Evolutionary conservation across 2,797 vertebrate genomes (phyloP).

Genomic region (Lophius americanus): DNA sequence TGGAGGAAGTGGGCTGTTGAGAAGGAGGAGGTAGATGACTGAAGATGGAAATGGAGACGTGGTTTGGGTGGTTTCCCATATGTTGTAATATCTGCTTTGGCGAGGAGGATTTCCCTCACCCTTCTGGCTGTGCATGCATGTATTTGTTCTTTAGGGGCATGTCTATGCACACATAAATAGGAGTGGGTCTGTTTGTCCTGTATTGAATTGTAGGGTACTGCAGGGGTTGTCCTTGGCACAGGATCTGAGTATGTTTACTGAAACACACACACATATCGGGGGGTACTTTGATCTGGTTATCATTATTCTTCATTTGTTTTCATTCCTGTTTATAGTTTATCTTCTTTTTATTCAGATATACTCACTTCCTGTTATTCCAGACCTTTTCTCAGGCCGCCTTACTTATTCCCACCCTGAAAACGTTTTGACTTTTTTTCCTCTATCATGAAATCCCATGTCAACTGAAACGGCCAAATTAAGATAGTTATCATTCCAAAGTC

Average conservation of each 20-base stretch:
- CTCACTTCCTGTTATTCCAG: background rate
- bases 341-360: slow-evolving; percentile 6
- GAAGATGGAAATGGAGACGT: slow-evolving; percentile 46
- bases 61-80: slow-evolving; percentile 52
- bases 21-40: slow-evolving; percentile 27
- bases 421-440: background rate
- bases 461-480: too few species aligned
- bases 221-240: slow-evolving; percentile 46
- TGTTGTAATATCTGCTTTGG: slow-evolving; percentile 59
- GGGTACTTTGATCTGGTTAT: slow-evolving; percentile 10
- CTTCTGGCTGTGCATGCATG: slow-evolving; percentile 22
- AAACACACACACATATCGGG: slow-evolving; percentile 8
- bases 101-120: slow-evolving; percentile 51
- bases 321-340: slow-evolving; percentile 33
- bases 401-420: background rate
- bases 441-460: background rate
- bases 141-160: slow-evolving; percentile 32
- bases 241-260: slow-evolving; percentile 50
- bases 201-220: slow-evolving; percentile 55
- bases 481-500: too few species aligned
- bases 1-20: slow-evolving; percentile 5
- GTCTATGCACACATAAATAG: slow-evolving; percentile 28
- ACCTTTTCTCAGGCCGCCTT: slow-evolving; percentile 4
- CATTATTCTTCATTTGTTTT: slow-evolving; percentile 34
- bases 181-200: slow-evolving; percentile 25